phyloP scores from a whole-genome alignment of 2,888 invertebrate genomes.

The Epistrophella euchroma region DNA sequence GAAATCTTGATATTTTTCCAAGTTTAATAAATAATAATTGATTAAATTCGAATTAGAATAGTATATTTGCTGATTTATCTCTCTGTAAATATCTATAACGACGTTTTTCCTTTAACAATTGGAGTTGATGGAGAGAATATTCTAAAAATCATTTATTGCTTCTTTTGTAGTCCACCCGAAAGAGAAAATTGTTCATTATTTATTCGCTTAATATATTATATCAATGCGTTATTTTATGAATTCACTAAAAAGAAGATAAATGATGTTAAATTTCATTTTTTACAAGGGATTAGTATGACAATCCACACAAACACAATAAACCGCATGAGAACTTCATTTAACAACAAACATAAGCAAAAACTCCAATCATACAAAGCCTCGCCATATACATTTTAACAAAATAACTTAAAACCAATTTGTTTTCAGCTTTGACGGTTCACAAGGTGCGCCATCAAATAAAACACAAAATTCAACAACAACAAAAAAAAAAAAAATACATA shows the following conservation, averaged over 20 bases:
- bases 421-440: conserved; percentile 51
- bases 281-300: conserved; percentile 67
- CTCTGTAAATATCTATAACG: too few relatives aligned
- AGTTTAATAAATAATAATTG: too few relatives aligned
- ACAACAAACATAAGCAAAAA: not conserved
- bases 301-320: conserved; percentile 59
- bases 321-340: conserved; percentile 67
- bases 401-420: conserved; percentile 60
- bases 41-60: too few relatives aligned
- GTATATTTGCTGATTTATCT: too few relatives aligned
- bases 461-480: not conserved
- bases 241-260: conserved; percentile 62
- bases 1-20: too few relatives aligned
- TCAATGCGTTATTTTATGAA: not conserved
- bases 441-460: conserved; percentile 35
- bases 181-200: conserved; percentile 18
- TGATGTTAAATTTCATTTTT: conserved; percentile 60
- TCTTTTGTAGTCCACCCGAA: not conserved
- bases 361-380: conserved; percentile 5
- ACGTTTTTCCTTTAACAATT: too few relatives aligned
- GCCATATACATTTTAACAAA: not conserved
- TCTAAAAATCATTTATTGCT: too few relatives aligned
- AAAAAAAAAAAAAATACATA: conserved; percentile 22
- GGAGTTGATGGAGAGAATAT: too few relatives aligned
- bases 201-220: conserved; percentile 1